Conservation (phyloP, 1,140 invertebrate species). For the Mesaphorura yosii region DNA sequence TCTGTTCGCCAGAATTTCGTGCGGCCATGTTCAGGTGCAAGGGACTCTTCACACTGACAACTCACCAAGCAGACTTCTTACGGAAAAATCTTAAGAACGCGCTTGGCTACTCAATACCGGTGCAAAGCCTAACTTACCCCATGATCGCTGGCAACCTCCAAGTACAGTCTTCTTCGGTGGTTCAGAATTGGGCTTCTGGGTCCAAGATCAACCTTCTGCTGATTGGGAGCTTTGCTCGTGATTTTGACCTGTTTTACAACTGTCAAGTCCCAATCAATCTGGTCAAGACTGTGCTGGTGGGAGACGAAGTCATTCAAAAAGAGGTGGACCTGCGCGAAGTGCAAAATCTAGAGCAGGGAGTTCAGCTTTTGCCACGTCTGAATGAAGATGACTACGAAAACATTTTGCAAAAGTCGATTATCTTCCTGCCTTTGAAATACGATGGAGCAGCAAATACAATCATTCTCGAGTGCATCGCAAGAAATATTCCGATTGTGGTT, state of each 20-base stretch:
- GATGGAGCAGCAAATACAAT: slow-evolving; percentile 21
- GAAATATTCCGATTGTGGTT: slow-evolving; percentile 17
- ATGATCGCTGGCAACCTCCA: neutral
- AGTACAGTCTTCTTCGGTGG: neutral
- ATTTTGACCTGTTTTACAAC: slow-evolving; percentile 14
- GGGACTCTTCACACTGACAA: slow-evolving; percentile 14
- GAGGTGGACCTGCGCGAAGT: too few relatives aligned
- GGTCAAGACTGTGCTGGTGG: slow-evolving; percentile 9
- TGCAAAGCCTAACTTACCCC: slow-evolving; percentile 11
- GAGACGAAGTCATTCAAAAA: neutral
- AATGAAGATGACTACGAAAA: slow-evolving; percentile 13
- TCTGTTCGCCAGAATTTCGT: neutral
- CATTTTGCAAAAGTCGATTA: slow-evolving; percentile 1
- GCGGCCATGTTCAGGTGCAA: slow-evolving; percentile 7
- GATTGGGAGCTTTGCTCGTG: slow-evolving; percentile 18
- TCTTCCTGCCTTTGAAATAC: slow-evolving; percentile 15
- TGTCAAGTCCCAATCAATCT: neutral
- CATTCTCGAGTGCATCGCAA: slow-evolving; percentile 14
- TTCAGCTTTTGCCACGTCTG: neutral
- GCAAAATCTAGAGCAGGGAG: neutral
- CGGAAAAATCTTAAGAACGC: neutral
- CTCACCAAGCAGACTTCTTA: slow-evolving; percentile 12
- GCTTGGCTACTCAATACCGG: slow-evolving; percentile 1
- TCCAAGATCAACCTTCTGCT: neutral
- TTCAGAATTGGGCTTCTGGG: neutral